Percentiles rank a stretch among this genome's conserved stretches.
phyloP scores from a whole-genome alignment of 2,797 vertebrate genomes.

The Bryconaethiops microstoma region DNA sequence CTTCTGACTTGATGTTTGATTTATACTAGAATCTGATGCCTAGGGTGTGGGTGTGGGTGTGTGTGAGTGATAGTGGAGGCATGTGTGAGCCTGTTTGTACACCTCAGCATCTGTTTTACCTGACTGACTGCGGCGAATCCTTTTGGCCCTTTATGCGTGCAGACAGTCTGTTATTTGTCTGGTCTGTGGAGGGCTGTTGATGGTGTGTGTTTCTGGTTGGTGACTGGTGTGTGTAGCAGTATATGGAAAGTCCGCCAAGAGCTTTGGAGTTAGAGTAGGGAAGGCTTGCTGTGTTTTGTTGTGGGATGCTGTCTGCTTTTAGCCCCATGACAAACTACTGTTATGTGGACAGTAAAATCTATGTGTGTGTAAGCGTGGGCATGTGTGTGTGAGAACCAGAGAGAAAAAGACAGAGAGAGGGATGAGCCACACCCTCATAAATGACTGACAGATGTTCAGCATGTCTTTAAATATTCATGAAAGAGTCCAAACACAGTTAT shows the following conservation, averaged over 20 bases:
- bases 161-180: constrained; percentile 38
- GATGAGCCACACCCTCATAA: constrained; percentile 40
- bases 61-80: constrained; percentile 18
- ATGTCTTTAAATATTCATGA: constrained; percentile 64
- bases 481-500: constrained; percentile 38
- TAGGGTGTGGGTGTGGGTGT: constrained; percentile 22
- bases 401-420: constrained; percentile 23
- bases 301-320: constrained; percentile 48
- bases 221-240: constrained; percentile 23
- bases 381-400: constrained; percentile 18
- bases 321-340: constrained; percentile 30
- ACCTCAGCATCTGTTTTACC: constrained; percentile 52
- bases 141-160: constrained; percentile 25
- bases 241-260: constrained; percentile 26
- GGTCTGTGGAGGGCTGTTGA: constrained; percentile 55
- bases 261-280: background rate
- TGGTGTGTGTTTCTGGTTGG: constrained; percentile 13
- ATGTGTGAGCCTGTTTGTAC: constrained; percentile 42
- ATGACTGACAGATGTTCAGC: constrained; percentile 65
- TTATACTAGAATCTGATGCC: constrained; percentile 29
- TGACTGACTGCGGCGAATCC: constrained; percentile 27
- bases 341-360: constrained; percentile 51
- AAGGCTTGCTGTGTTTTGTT: constrained; percentile 46
- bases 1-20: constrained; percentile 22
- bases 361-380: constrained; percentile 26